These are phyloP conservation scores for Luidia sarsii DNA, from an alignment of 53 echinoderm and acorn worm genomes.

Conservation along the genomic window DNA sequence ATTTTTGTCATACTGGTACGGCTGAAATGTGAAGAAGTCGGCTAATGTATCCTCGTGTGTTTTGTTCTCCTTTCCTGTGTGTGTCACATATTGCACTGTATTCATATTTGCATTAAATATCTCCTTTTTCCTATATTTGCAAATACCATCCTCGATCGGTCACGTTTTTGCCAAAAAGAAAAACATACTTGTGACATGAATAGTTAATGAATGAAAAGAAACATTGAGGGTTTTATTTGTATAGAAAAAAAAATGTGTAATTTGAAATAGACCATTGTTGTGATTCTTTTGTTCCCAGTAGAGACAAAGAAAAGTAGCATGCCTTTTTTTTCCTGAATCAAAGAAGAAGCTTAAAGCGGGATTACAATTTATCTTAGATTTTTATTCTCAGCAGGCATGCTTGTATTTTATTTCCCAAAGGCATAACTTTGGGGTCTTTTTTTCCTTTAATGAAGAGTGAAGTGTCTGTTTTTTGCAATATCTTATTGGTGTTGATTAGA, in stretches of 20 bases:
- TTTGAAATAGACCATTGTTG: conserved; percentile 3
- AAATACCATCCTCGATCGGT: background rate
- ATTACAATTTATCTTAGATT: too few relatives aligned
- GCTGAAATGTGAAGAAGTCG: background rate
- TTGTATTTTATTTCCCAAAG: too few relatives aligned
- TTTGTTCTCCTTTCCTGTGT: background rate
- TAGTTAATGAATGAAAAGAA: background rate
- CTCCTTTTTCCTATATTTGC: background rate
- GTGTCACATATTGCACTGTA: conserved; percentile 5
- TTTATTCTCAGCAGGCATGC: too few relatives aligned
- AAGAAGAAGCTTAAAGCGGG: too few relatives aligned
- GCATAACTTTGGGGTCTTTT: too few relatives aligned
- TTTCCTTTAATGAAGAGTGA: too few relatives aligned
- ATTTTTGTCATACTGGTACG: too few relatives aligned
- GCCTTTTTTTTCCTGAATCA: too few relatives aligned
- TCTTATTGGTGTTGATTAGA: too few relatives aligned
- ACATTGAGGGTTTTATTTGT: conserved; percentile 7
- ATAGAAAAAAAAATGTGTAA: conserved; percentile 6
- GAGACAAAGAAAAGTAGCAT: too few relatives aligned
- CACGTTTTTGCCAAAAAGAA: background rate
- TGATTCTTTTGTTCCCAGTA: too few relatives aligned
- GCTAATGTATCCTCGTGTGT: background rate
- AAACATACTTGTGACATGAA: background rate
- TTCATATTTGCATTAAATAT: background rate
- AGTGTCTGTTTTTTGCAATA: too few relatives aligned